Evolutionary conservation across 2,888 invertebrate genomes (phyloP).

Genomic region (Branchellion lobata): DNA sequence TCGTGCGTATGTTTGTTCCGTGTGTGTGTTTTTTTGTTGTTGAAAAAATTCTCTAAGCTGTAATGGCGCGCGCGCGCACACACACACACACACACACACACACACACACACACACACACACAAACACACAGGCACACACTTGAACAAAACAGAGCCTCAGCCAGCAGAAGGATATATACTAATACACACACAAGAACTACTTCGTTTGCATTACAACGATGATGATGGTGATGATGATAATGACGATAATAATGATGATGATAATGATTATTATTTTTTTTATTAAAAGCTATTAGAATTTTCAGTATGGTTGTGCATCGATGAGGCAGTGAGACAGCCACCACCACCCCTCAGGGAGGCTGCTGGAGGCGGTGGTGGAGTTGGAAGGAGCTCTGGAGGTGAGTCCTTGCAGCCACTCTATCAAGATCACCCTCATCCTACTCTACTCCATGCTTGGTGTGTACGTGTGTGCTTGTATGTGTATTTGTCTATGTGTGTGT

Average conservation of each 20-base stretch:
- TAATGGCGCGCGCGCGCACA: conserved; percentile 27
- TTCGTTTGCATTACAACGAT: neutral
- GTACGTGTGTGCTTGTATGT: neutral
- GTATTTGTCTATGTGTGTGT: neutral
- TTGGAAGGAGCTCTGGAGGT: neutral
- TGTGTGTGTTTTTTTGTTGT: too few relatives aligned
- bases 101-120: conserved; percentile 32
- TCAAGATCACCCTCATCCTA: neutral
- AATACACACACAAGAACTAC: neutral
- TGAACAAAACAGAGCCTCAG: neutral
- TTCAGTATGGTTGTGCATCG: too few relatives aligned
- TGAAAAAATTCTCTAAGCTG: too few relatives aligned
- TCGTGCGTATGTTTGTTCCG: too few relatives aligned
- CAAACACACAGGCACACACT: neutral
- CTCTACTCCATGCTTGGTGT: neutral
- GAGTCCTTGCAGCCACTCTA: neutral
- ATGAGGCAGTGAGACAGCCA: neutral
- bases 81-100: conserved; percentile 25
- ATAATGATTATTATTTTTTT: too few relatives aligned
- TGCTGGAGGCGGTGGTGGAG: conserved; percentile 15
- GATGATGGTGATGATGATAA: too few relatives aligned
- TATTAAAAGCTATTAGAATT: too few relatives aligned
- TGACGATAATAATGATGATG: too few relatives aligned
- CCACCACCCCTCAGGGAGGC: neutral
- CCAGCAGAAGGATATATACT: conserved; percentile 21